Evolutionary conservation across 2,888 invertebrate genomes (phyloP).

Genomic region (Odiellus spinosus): DNA sequence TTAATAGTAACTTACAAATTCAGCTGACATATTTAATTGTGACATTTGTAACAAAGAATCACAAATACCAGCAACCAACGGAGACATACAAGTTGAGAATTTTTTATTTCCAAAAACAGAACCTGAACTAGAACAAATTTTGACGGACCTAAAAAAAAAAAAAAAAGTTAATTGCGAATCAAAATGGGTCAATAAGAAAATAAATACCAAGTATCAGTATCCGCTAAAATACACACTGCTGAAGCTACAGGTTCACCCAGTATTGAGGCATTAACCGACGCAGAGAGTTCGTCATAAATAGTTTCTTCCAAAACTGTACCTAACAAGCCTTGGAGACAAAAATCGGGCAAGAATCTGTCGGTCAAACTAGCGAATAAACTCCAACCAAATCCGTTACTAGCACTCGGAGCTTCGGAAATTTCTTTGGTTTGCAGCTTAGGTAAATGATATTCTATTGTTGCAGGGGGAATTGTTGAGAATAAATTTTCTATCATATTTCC

Average conservation of each 20-base stretch:
- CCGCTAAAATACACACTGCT: slow-evolving; percentile 64
- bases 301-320: slow-evolving; percentile 25
- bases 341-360: slow-evolving; percentile 31
- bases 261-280: slow-evolving; percentile 28
- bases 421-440: no score
- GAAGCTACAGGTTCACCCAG: slow-evolving; percentile 52
- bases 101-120: no score
- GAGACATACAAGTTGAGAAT: slow-evolving; percentile 44
- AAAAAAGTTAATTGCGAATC: no score
- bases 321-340: slow-evolving; percentile 32
- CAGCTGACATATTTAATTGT: slow-evolving; percentile 53
- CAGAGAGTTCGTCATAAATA: slow-evolving; percentile 26
- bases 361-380: slow-evolving; percentile 29
- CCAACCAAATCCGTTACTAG: slow-evolving; percentile 30
- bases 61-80: slow-evolving; percentile 63
- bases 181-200: slow-evolving; percentile 6
- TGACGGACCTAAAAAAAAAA: no score
- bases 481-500: no score
- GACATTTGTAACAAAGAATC: slow-evolving; percentile 64
- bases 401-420: background rate
- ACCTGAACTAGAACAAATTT: no score
- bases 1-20: slow-evolving; percentile 47
- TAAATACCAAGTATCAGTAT: slow-evolving; percentile 57
- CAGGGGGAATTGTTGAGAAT: slow-evolving; percentile 1
- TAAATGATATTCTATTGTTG: background rate